These are phyloP conservation scores for Aphrocallistes beatrix DNA, from an alignment of 37 sponge, comb jelly and placozoan species.

Conservation along the genomic window DNA sequence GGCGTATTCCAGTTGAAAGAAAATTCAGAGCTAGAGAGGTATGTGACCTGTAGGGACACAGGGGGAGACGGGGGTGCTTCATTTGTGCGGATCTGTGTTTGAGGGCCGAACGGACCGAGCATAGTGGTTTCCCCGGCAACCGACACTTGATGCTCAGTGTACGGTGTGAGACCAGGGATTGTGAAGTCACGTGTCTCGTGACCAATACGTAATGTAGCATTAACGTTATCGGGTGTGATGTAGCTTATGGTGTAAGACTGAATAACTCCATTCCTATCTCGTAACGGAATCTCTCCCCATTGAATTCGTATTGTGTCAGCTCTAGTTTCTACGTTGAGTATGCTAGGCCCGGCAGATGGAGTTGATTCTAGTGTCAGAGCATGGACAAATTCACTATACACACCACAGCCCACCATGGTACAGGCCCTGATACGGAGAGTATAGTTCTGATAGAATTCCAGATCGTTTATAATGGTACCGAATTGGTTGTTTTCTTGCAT, in stretches of 20 bases:
- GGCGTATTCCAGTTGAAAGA: neutral
- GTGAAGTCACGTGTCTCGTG: neutral
- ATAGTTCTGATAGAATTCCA: slow-evolving; percentile 4
- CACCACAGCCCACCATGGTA: neutral
- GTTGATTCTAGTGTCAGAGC: neutral
- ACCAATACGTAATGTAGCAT: neutral
- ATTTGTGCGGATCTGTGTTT: neutral
- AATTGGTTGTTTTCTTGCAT: neutral
- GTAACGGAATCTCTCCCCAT: neutral
- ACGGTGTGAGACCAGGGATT: neutral
- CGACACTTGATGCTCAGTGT: neutral
- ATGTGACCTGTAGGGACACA: neutral
- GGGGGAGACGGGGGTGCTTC: neutral
- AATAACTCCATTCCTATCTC: neutral
- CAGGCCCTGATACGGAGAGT: neutral
- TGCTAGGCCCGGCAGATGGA: neutral
- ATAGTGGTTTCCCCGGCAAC: neutral
- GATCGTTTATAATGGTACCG: neutral
- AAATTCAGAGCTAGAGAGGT: neutral
- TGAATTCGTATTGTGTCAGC: neutral
- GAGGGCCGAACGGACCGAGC: neutral
- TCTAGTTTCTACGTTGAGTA: neutral
- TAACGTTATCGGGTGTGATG: neutral
- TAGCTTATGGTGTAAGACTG: neutral
- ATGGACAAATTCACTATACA: neutral